These are phyloP conservation scores for Trematomus bernacchii DNA, from an alignment of 2,797 vertebrate species.

Conservation along the genomic window DNA sequence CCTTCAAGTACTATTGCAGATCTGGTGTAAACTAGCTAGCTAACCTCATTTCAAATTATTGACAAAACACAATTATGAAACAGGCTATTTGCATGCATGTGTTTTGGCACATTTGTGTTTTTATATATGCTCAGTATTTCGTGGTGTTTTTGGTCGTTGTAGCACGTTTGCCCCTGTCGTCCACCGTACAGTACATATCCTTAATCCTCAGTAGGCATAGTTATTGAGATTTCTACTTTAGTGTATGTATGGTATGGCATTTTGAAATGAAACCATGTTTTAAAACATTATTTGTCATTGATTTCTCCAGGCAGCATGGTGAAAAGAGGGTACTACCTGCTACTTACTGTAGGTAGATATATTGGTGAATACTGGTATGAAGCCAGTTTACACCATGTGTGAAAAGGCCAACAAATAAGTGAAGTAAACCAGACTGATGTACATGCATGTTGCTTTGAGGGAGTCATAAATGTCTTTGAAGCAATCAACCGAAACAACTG, in stretches of 20 bases:
- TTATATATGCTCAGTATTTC: too few species aligned
- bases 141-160: too few species aligned
- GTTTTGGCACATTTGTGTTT: too few species aligned
- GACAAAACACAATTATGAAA: too few species aligned
- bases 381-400: not conserved
- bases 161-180: too few species aligned
- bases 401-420: slow-evolving; percentile 15
- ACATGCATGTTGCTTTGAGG: slow-evolving; percentile 51
- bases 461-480: slow-evolving; percentile 37
- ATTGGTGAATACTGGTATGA: not conserved
- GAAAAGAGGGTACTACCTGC: slow-evolving; percentile 11
- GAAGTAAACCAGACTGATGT: slow-evolving; percentile 26
- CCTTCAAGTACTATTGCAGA: too few species aligned
- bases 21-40: too few species aligned
- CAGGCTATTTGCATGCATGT: too few species aligned
- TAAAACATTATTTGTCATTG: not conserved
- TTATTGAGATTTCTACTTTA: not conserved
- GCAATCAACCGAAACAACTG: slow-evolving; percentile 47
- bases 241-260: not conserved
- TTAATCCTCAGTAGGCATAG: not conserved
- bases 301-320: slow-evolving; percentile 3
- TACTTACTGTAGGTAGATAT: not conserved
- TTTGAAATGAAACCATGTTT: not conserved
- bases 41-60: too few species aligned
- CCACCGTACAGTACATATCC: too few species aligned